Conservation (phyloP, 2,113 vertebrate species). For the Seriola rivoliana region DNA sequence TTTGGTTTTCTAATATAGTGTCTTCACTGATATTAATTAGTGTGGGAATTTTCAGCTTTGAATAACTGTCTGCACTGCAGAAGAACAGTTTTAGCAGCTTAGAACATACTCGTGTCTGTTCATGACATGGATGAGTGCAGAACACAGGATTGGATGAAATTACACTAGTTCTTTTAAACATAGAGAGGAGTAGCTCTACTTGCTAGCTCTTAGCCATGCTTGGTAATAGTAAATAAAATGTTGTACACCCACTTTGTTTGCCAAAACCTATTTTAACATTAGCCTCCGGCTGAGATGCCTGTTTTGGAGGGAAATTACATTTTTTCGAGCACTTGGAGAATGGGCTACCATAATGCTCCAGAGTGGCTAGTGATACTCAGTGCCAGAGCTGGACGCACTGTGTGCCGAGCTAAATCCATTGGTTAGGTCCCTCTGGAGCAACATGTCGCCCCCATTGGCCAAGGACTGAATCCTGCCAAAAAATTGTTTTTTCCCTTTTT, state of each 20-base stretch:
- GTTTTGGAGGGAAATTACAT: not conserved
- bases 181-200: constrained; percentile 8
- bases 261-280: not conserved
- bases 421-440: constrained; percentile 23
- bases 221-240: constrained; percentile 14
- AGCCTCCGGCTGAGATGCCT: not conserved
- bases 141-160: constrained; percentile 12
- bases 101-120: constrained; percentile 15
- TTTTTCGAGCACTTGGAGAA: constrained; percentile 27
- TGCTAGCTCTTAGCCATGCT: not conserved
- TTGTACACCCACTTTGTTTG: constrained; percentile 4
- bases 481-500: not conserved
- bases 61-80: constrained; percentile 17
- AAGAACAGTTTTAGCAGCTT: constrained; percentile 29
- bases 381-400: constrained; percentile 21
- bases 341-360: constrained; percentile 10
- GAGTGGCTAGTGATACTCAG: not conserved
- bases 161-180: constrained; percentile 14
- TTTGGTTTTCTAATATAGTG: not conserved
- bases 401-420: constrained; percentile 27
- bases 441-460: not conserved
- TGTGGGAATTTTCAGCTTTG: constrained; percentile 18
- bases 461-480: not conserved
- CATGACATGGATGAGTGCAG: constrained; percentile 13
- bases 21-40: constrained; percentile 33